phyloP scores from a whole-genome alignment of 2,113 vertebrate species.

The Parotia lawesii region DNA sequence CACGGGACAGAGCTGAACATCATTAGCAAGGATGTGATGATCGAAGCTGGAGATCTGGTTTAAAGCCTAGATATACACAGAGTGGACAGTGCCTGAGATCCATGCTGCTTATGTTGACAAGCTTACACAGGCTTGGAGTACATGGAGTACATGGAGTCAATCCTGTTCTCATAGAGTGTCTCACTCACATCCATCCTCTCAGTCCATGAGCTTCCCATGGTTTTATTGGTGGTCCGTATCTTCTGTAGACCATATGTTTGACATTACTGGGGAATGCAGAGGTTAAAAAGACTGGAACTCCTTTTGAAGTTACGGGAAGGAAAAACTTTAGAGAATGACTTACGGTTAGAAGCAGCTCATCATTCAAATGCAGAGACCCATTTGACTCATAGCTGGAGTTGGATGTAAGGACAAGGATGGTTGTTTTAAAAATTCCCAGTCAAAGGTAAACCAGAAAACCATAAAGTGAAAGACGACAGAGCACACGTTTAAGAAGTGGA shows the following conservation, averaged over 20 bases:
- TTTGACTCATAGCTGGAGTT: background rate
- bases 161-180: background rate
- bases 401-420: background rate
- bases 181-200: background rate
- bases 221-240: background rate
- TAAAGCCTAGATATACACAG: background rate
- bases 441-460: background rate
- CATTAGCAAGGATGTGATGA: background rate
- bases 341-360: background rate
- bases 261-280: constrained; percentile 1
- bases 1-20: background rate
- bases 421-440: background rate
- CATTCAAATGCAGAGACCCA: background rate
- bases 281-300: constrained; percentile 5
- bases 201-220: background rate
- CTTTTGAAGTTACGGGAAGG: background rate
- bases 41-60: background rate
- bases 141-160: background rate
- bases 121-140: background rate
- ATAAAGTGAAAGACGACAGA: background rate
- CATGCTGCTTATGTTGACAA: background rate
- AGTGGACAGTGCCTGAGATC: background rate
- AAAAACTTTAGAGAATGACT: background rate
- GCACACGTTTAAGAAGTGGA: background rate
- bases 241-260: background rate